A percentile compares a stretch with the other conserved stretches of the same genome.
Conservation (phyloP, 2,888 invertebrate species). For the Cheilosia vernalis region DNA sequence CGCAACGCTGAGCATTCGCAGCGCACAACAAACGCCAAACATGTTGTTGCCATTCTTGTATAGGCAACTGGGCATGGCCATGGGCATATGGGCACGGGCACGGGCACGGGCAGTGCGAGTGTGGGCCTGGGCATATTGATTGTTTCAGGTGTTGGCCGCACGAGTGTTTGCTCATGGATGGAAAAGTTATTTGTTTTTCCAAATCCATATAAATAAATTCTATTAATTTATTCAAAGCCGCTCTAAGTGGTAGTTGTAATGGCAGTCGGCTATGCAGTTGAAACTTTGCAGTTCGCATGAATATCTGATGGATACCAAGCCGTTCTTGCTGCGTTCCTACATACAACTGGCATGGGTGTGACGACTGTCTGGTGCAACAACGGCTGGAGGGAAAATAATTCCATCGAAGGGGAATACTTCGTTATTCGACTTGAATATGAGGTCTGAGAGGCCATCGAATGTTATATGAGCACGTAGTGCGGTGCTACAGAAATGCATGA, state of each 20-base stretch:
- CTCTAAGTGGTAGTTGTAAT: constrained; percentile 13
- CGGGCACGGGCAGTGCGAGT: too few relatives aligned
- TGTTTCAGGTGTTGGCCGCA: constrained; percentile 49
- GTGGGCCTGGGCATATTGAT: constrained; percentile 22
- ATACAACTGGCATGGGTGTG: constrained; percentile 54
- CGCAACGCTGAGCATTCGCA: constrained; percentile 50
- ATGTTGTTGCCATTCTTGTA: constrained; percentile 38
- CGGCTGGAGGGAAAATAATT: constrained; percentile 37
- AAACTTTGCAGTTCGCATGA: constrained; percentile 67
- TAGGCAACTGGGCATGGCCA: constrained; percentile 1
- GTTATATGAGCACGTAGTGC: constrained; percentile 67
- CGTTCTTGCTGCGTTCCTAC: constrained; percentile 34
- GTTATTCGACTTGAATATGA: constrained; percentile 19
- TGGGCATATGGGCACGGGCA: too few relatives aligned
- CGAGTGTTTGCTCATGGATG: constrained; percentile 44
- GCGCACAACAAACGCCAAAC: constrained; percentile 30
- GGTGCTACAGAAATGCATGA: constrained; percentile 64
- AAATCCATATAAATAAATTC: constrained; percentile 37
- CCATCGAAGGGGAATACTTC: constrained; percentile 13
- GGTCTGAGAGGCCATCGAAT: constrained; percentile 25
- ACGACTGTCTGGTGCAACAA: constrained; percentile 43
- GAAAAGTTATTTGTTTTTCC: constrained; percentile 56
- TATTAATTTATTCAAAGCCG: constrained; percentile 59
- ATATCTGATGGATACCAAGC: constrained; percentile 61
- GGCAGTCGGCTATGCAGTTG: constrained; percentile 49